Base-by-base conservation (phyloP, 1,140 invertebrate species). In the Dermatophagoides farinae region DNA sequence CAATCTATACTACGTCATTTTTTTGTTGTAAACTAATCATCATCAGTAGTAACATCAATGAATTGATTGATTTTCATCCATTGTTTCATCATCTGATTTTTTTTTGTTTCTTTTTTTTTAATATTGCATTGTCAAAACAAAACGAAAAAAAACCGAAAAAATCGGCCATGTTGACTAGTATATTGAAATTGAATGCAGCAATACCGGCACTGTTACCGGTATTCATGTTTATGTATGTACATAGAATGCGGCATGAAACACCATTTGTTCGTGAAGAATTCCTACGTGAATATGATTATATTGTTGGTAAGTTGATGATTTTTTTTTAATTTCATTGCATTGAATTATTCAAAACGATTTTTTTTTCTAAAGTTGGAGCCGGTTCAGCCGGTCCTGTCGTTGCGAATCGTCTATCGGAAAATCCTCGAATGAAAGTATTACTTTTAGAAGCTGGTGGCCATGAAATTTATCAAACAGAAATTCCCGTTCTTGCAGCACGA, bases 381-480 rank as follows among this genome's bases (percentile, higher is more conserved):
- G 84, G 84, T 9, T 82, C 79, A 46, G 82, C 83, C 38, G 84
- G 84, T 1, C 77, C 78, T 20, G 70, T 80, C 16, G 70, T 85
- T 46, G 80, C 81, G 20, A 71, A 77, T 59, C 73, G 77, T 69
- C 67, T 86, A 62, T 71, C 78, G 14, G 74, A 78, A 65, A 73
- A 79, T 67, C 74, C 72, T 25, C 71, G 78, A 44, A 72, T 74
- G 23, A 72, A 73, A 58, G 76, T 84, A 50, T 69, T 85, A 47
- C 69, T 84, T 12, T 69, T 85, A 63, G 82, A 85, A 72, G 83
- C 83, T 49, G 82, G 82, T 41, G 64, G 68, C 6, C 83, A 89
- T 72, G 89, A 93, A 72, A 86, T 84, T 0, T 85, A 87, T 68
- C 82, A 89, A 65, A 86, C 85, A 0, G 85, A 66, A 31, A 66